Base-by-base conservation (phyloP, 2,888 invertebrate genomes). In the Dorcus parallelipipedus region DNA sequence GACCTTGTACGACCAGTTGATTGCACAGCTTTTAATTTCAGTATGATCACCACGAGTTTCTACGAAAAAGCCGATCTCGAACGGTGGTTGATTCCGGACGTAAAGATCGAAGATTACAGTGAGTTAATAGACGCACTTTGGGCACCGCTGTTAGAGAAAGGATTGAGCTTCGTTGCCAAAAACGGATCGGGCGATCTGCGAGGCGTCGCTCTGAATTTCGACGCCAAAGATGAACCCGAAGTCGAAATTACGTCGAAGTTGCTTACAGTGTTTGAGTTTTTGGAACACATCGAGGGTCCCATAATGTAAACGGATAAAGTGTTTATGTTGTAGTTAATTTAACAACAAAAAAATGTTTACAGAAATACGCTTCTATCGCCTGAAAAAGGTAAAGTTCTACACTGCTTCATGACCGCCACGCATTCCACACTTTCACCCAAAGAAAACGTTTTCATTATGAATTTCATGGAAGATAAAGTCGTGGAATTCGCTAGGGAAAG, bases 381-480 rank as follows among this genome's bases (percentile, higher is more conserved):
- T 65, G 88, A 86, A 14, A 79, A 82, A 64, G 87, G 87, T n/a
- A 81, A 85, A 67, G 84, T 93, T 45, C 81, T 93, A 0, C 93
- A 94, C 71, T 88, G 89, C 1, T 93, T 91, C 75, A 93, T 94
- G 93, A 92, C 94, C 91, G 91, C 89, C 1, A 93, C 92, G 0
- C 84, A 84, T 60, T 80, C 84, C 9, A 76, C 81, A 0, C 76
- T 93, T 43, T 82, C 80, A 56, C 73, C 90, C 0, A 85, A 86
- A 50, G 90, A 93, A 71, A 93, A 93, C 72, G 89, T 94, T 5
- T 82, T 87, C 6, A 84, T 91, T 6, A 91, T 94, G 78, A 83
- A 86, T 61, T 87, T 86, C 58, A 86, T 93, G 83, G 94, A 94
- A 76, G 83, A 86, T 58, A 88, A 90, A 66, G 88, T 88, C 3